Percentiles rank a stretch among this genome's conserved stretches.
Evolutionary conservation across 1,140 invertebrate species (phyloP).

Genomic region (Lordiphosa collinella): DNA sequence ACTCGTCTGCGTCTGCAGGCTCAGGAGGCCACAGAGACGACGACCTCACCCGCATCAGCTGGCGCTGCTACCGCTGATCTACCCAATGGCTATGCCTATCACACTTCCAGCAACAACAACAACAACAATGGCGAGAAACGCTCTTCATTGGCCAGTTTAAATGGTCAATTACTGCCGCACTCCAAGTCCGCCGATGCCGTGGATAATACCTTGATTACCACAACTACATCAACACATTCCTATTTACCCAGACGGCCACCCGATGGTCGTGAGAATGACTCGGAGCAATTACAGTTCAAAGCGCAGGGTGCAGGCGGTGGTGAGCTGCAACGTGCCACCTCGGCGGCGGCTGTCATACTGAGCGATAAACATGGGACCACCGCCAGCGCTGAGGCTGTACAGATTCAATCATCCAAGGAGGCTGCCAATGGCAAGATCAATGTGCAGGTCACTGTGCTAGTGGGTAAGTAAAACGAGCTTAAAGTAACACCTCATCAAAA

Average conservation of each 20-base stretch:
- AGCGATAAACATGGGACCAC: constrained; percentile 71
- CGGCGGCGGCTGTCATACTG: constrained; percentile 66
- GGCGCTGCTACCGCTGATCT: constrained; percentile 25
- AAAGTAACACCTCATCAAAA: constrained; percentile 27
- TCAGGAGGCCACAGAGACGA: constrained; percentile 81
- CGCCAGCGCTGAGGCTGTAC: constrained; percentile 80
- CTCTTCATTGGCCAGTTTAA: constrained; percentile 52
- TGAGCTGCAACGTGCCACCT: constrained; percentile 62
- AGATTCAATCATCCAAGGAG: constrained; percentile 86
- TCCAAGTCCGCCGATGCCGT: constrained; percentile 64
- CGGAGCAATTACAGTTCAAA: constrained; percentile 52
- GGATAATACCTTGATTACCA: constrained; percentile 40
- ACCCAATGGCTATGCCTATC: constrained; percentile 56
- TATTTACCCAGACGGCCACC: constrained; percentile 81
- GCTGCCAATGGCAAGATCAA: constrained; percentile 90
- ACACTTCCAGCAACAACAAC: constrained; percentile 42
- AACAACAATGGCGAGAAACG: constrained; percentile 52
- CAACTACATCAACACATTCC: constrained; percentile 76
- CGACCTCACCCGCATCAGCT: constrained; percentile 15
- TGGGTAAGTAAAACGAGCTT: constrained; percentile 81
- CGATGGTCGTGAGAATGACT: constrained; percentile 88
- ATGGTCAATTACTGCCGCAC: constrained; percentile 54
- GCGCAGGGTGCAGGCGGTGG: constrained; percentile 15
- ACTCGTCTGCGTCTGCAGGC: constrained; percentile 86
- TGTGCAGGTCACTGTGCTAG: constrained; percentile 91